Evolutionary conservation across 2,888 invertebrate species (phyloP), one percentile per base, ranked within the genome.

Genomic region (Acanthosepion lycidas): DNA sequence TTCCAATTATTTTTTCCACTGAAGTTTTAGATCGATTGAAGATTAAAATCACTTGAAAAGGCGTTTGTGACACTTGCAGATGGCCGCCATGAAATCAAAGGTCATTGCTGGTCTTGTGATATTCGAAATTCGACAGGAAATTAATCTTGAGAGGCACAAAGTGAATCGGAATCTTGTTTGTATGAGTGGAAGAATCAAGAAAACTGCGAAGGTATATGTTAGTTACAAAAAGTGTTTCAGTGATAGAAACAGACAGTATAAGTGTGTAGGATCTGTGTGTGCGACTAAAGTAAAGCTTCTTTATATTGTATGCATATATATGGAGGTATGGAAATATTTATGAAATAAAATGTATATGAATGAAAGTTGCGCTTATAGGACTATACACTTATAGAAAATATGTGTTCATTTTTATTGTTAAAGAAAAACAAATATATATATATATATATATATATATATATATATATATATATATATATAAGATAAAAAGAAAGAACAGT

Each of bases 1-100:
- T 78, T 78, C 78, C n/a, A 78, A 78, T 78, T 78, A 78, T 78
- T n/a, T 78, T 64, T 78, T 78, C n/a, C 78, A n/a, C n/a, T 78
- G 78, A 59, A 59, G 59, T 59, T 59, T 4, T 20, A 20, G 59
- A 78, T 78, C 78, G 78, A 78, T 78, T 78, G 78, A 12, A 78
- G 78, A 78, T 78, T 78, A n/a, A 78, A 78, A 78, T 78, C 78
- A 78, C 23, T 78, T n/a, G 78, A n/a, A 78, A 78, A 78, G n/a
- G 78, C 78, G 78, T n/a, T 78, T 78, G 78, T 78, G 78, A 78
- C 78, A 33, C 78, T 78, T 33, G 78, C 78, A 78, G 78, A 78
- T 78, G 78, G 78, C n/a, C 78, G 78, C n/a, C n/a, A n/a, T n/a
- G 78, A 18, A 78, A 78, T 8, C n/a, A 78, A 78, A 78, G 78